A percentile compares a stretch with the other conserved stretches of the same genome.
Conservation (phyloP, 1,140 invertebrate genomes). For the Camponotus floridanus region DNA sequence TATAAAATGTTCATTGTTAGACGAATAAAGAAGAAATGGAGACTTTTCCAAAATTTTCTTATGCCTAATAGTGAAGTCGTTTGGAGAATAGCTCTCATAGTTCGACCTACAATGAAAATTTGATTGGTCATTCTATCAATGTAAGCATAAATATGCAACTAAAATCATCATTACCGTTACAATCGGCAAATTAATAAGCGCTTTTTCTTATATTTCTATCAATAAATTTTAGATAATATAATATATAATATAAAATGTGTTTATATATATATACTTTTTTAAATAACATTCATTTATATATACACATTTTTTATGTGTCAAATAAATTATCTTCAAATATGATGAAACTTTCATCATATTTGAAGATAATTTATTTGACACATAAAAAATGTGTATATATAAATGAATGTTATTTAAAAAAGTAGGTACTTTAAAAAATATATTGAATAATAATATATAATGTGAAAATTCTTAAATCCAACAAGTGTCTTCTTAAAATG, state of each 20-base stretch:
- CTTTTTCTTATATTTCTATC: neutral
- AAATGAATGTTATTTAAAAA: neutral
- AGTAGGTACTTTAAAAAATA: neutral
- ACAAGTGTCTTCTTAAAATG: neutral
- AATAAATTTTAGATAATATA: neutral
- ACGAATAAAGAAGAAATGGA: neutral
- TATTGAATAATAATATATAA: neutral
- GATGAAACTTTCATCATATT: too few species aligned
- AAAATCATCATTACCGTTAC: neutral
- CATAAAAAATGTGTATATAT: neutral
- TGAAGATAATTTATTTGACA: neutral
- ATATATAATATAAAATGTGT: neutral
- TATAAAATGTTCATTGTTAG: slow-evolving; percentile 47
- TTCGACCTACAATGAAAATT: slow-evolving; percentile 2
- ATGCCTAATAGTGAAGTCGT: neutral
- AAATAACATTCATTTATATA: too few species aligned
- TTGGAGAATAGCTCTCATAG: slow-evolving; percentile 2
- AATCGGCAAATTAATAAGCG: neutral
- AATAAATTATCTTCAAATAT: too few species aligned
- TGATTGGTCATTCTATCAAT: slow-evolving; percentile 1
- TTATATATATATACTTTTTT: neutral
- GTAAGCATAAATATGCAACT: too few species aligned
- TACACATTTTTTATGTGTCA: too few species aligned
- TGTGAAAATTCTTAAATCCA: neutral
- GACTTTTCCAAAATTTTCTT: slow-evolving; percentile 67